Percentiles rank a stretch among this genome's conserved stretches.
phyloP scores from a whole-genome alignment of 2,113 vertebrate genomes.

The Zootoca vivipara region DNA sequence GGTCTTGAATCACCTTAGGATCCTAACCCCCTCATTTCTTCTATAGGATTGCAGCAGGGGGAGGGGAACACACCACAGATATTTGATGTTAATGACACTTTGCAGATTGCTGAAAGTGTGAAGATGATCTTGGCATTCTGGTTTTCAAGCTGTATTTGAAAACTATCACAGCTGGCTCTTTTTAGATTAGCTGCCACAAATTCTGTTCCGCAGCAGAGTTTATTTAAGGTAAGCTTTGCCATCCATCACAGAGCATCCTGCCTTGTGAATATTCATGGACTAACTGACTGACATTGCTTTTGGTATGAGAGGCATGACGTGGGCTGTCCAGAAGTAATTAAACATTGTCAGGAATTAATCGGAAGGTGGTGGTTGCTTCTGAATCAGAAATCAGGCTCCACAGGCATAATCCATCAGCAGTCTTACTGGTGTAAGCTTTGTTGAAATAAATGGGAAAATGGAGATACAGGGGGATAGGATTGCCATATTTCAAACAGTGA shows the following conservation, averaged over 20 bases:
- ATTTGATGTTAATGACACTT: not conserved
- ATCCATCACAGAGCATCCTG: not conserved
- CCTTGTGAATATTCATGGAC: not conserved
- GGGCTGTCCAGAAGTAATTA: slow-evolving; percentile 36
- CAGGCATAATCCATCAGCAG: not conserved
- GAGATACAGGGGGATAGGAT: too few relatives aligned
- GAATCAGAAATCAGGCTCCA: slow-evolving; percentile 24
- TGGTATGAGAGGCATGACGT: slow-evolving; percentile 25
- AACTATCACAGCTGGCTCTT: not conserved
- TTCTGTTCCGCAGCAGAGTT: not conserved
- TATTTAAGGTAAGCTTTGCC: slow-evolving; percentile 8
- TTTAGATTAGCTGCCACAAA: not conserved
- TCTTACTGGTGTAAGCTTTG: not conserved
- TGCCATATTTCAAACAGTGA: too few relatives aligned
- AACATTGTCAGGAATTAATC: slow-evolving; percentile 41
- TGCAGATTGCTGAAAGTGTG: not conserved
- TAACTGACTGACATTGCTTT: slow-evolving; percentile 10
- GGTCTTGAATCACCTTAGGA: not conserved
- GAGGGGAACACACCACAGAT: not conserved
- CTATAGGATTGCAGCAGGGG: not conserved
- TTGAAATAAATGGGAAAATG: not conserved
- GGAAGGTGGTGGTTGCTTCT: slow-evolving; percentile 38
- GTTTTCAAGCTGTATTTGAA: not conserved
- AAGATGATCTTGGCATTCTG: not conserved
- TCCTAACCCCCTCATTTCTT: not conserved